A percentile compares a stretch with the other conserved stretches of the same genome.
Evolutionary conservation across 2,888 invertebrate species (phyloP).

Genomic region (Drosophila monieri): DNA sequence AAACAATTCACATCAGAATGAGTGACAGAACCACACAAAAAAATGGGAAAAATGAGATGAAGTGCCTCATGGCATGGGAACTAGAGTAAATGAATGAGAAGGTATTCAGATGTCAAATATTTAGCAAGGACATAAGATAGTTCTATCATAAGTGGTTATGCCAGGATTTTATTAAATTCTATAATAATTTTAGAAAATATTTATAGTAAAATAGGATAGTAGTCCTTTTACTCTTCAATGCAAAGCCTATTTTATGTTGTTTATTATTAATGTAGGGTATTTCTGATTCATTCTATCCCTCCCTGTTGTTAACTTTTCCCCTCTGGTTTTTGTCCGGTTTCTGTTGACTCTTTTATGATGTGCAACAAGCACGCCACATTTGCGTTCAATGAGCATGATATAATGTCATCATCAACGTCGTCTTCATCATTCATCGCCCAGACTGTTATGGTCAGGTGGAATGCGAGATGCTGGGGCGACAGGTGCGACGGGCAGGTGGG

Average conservation of each 20-base stretch:
- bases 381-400: constrained; percentile 77
- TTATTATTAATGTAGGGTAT: constrained; percentile 1
- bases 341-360: constrained; percentile 52
- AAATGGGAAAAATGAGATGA: not conserved
- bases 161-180: no score
- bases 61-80: not conserved
- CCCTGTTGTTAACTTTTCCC: constrained; percentile 9
- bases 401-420: constrained; percentile 74
- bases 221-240: no score
- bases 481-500: constrained; percentile 6
- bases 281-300: not conserved
- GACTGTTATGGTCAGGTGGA: constrained; percentile 41
- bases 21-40: constrained; percentile 20
- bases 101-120: constrained; percentile 19
- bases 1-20: constrained; percentile 32
- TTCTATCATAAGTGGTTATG: not conserved
- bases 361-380: constrained; percentile 73
- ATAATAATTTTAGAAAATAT: no score
- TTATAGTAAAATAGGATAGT: no score
- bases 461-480: constrained; percentile 2
- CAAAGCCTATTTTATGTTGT: not conserved
- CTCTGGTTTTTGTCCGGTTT: constrained; percentile 21
- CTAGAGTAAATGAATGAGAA: constrained; percentile 18
- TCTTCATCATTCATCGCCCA: constrained; percentile 51
- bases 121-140: constrained; percentile 3